Evolutionary conservation across 1,140 invertebrate genomes (phyloP).

Genomic region (Drosophila paulistorum): DNA sequence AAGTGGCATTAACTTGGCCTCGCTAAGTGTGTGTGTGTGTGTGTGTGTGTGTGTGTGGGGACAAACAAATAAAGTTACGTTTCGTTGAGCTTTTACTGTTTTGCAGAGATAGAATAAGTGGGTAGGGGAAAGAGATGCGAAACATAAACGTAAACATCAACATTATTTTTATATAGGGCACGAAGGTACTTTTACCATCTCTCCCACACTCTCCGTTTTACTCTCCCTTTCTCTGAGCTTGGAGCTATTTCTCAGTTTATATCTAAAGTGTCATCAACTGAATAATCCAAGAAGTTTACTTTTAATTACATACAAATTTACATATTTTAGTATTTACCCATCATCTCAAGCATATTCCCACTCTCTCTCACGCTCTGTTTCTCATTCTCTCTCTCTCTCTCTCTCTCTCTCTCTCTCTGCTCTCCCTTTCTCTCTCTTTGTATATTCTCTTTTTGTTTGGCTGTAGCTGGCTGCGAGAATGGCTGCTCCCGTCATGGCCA

Average conservation of each 20-base stretch:
- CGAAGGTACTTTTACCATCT: not conserved
- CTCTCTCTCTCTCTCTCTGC: no score
- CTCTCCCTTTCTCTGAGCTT: not conserved
- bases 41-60: constrained; percentile 51
- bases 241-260: constrained; percentile 5
- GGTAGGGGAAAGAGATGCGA: constrained; percentile 52
- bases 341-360: not conserved
- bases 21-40: constrained; percentile 56
- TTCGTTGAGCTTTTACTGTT: constrained; percentile 80
- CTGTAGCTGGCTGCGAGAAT: constrained; percentile 96
- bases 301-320: constrained; percentile 49
- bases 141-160: constrained; percentile 73
- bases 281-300: constrained; percentile 54
- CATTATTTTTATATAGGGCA: constrained; percentile 74
- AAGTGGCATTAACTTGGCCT: constrained; percentile 81
- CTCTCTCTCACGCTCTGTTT: not conserved
- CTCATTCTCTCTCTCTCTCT: not conserved
- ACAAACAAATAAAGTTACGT: constrained; percentile 81
- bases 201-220: not conserved
- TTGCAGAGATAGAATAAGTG: constrained; percentile 66
- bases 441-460: not conserved
- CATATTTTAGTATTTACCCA: constrained; percentile 37
- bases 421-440: no score
- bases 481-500: constrained; percentile 95
- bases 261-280: constrained; percentile 49